Base-by-base conservation (phyloP, 2,888 invertebrate genomes). In the Stenotaenia linearis region DNA sequence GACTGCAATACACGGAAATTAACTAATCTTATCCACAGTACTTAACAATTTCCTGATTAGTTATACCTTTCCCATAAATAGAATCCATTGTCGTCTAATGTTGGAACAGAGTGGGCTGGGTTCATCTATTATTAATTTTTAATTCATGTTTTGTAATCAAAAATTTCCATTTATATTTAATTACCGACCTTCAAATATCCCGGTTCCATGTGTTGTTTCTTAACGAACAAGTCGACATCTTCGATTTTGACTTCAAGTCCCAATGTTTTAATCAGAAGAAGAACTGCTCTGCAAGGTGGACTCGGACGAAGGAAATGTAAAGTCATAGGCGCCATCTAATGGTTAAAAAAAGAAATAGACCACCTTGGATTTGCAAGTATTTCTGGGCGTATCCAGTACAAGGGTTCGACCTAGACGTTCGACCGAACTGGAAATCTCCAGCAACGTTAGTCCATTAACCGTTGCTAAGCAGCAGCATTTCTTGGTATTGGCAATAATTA, bases 1-100 rank as follows among this genome's bases (percentile, higher is more conserved):
- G 80, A 37, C 81, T 81, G 23, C 32, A 69, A 5, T 21, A 3
- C 40, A 56, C 45, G 3, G 15, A 28, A 77, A 50, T 50, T 25
- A 25, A 25, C 23, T 30, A 37, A 75, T 76, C n/a, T 21, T 5
- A 79, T 35, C 7, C 4, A 75, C 7, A n/a, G 32, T 78, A 32
- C n/a, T 25, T 32, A 28, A 50, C 50, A 6, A 28, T 32, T 50
- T 32, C 21, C n/a, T 10, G 9, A 28, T n/a, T 78, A n/a, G 15
- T 61, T 28, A n/a, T n/a, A 78, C 78, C 78, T 78, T 32, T 78
- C 78, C 61, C 78, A 56, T 32, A 78, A 23, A 32, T n/a, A 18
- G 18, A 78, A 78, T 50, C 78, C 78, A 61, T 78, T 37, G 21
- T 61, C 78, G 18, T 61, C 78, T 21, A 78, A n/a, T 5, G 30